phyloP scores from a whole-genome alignment of 64 coral and sea anemone species.

The Stichodactyla mertensii region DNA sequence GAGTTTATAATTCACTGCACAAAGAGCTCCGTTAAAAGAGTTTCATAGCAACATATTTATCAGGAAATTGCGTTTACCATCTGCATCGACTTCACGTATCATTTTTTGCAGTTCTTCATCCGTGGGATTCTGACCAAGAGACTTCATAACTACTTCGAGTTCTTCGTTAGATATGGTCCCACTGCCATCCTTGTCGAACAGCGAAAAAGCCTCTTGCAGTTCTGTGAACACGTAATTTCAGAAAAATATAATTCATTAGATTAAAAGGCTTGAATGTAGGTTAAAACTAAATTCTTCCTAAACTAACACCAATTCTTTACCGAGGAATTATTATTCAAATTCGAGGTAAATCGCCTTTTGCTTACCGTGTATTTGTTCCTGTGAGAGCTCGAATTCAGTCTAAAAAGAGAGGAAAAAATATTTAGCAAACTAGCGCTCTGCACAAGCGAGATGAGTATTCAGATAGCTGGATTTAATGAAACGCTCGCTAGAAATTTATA shows the following conservation, averaged over 20 bases:
- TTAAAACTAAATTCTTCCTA: neutral
- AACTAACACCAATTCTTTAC: neutral
- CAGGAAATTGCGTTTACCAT: constrained; percentile 38
- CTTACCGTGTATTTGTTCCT: constrained; percentile 60
- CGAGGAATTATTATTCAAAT: neutral
- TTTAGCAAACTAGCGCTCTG: neutral
- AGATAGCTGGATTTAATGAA: neutral
- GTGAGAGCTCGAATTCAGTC: constrained; percentile 43
- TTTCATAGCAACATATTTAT: constrained; percentile 14
- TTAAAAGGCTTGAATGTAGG: neutral
- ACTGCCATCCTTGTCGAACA: constrained; percentile 72
- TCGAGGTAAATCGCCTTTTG: neutral
- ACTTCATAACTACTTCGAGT: constrained; percentile 78
- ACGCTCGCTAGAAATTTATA: neutral
- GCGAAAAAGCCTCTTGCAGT: constrained; percentile 58
- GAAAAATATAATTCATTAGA: neutral
- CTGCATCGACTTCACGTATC: constrained; percentile 70
- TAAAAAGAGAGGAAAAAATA: constrained; percentile 11
- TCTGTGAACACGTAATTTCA: constrained; percentile 23
- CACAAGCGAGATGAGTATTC: neutral
- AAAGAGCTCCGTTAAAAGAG: neutral
- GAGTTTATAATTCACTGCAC: neutral
- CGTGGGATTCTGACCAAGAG: constrained; percentile 63
- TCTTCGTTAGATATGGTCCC: constrained; percentile 75
- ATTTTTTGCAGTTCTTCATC: constrained; percentile 64